Conservation (phyloP, 2,888 invertebrate species). For the Amitus sp. region DNA sequence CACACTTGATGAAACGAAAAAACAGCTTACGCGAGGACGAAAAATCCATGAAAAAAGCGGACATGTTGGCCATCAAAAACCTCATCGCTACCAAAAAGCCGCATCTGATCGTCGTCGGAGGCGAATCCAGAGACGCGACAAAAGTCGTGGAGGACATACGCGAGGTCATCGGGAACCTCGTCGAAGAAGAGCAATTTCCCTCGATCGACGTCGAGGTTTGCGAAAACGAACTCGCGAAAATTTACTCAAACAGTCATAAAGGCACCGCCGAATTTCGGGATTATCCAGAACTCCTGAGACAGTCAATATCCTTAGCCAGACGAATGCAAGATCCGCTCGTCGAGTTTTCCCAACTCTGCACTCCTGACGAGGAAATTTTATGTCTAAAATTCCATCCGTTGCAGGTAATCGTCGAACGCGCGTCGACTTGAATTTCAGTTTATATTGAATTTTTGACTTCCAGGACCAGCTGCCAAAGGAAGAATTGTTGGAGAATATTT, state of each 20-base stretch:
- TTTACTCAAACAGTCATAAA: conserved; percentile 91
- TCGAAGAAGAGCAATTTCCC: conserved; percentile 88
- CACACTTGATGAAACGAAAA: conserved; percentile 84
- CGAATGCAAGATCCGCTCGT: conserved; percentile 94
- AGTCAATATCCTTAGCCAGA: conserved; percentile 93
- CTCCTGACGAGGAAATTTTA: conserved; percentile 95
- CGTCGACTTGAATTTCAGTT: neutral
- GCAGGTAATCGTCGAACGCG: conserved; percentile 60
- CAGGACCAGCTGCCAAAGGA: conserved; percentile 86
- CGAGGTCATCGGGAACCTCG: conserved; percentile 77
- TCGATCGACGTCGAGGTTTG: conserved; percentile 88
- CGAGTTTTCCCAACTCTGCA: conserved; percentile 96
- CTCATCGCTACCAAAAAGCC: conserved; percentile 93
- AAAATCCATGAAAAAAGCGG: conserved; percentile 74
- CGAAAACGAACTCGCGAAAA: conserved; percentile 92
- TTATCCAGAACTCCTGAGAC: conserved; percentile 89
- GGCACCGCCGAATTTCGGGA: conserved; percentile 90
- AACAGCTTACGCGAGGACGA: conserved; percentile 78
- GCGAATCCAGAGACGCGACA: conserved; percentile 88
- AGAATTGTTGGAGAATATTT: conserved; percentile 84
- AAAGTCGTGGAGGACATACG: conserved; percentile 83
- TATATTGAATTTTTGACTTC: no score
- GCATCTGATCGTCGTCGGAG: conserved; percentile 91
- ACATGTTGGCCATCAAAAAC: conserved; percentile 76
- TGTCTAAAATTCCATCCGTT: conserved; percentile 92